A percentile compares a stretch with the other conserved stretches of the same genome.
phyloP scores from a whole-genome alignment of 2,888 invertebrate species.

The Lissonota sp. region DNA sequence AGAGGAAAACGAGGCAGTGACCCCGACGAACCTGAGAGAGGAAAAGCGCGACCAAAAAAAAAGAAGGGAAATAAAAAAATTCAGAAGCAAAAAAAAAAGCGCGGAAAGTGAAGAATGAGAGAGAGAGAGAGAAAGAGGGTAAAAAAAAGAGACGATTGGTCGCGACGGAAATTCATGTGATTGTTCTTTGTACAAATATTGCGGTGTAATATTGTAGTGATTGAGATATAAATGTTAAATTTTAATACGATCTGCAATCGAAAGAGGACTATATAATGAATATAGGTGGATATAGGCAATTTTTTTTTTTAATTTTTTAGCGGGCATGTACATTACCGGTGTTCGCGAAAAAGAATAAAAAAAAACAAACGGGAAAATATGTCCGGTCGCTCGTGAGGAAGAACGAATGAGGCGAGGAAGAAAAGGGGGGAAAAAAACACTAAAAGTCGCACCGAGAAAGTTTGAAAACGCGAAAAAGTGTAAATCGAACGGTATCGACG shows the following conservation, averaged over 20 bases:
- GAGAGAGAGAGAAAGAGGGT: slow-evolving; percentile 21
- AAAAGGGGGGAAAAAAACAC: slow-evolving; percentile 18
- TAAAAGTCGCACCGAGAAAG: background rate
- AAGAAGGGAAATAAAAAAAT: slow-evolving; percentile 25
- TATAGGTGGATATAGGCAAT: slow-evolving; percentile 82
- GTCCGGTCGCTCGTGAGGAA: slow-evolving; percentile 64
- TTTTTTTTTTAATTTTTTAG: slow-evolving; percentile 70
- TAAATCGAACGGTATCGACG: slow-evolving; percentile 39
- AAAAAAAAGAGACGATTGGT: slow-evolving; percentile 45
- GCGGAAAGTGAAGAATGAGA: slow-evolving; percentile 45
- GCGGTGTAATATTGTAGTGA: slow-evolving; percentile 84
- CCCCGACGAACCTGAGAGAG: slow-evolving; percentile 40
- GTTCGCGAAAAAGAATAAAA: slow-evolving; percentile 61
- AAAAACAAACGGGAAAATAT: slow-evolving; percentile 59
- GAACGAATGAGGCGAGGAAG: slow-evolving; percentile 18
- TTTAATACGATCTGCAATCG: slow-evolving; percentile 83
- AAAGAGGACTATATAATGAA: slow-evolving; percentile 77
- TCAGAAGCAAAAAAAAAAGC: slow-evolving; percentile 35
- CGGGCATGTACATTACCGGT: slow-evolving; percentile 83
- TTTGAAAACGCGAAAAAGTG: slow-evolving; percentile 33
- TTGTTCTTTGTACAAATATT: slow-evolving; percentile 87
- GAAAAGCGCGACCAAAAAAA: slow-evolving; percentile 53
- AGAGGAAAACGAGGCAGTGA: slow-evolving; percentile 33
- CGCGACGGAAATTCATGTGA: slow-evolving; percentile 84
- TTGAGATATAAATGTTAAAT: slow-evolving; percentile 84